Conservation (phyloP, 2,797 vertebrate genomes). For the Enteromius viviparus region DNA sequence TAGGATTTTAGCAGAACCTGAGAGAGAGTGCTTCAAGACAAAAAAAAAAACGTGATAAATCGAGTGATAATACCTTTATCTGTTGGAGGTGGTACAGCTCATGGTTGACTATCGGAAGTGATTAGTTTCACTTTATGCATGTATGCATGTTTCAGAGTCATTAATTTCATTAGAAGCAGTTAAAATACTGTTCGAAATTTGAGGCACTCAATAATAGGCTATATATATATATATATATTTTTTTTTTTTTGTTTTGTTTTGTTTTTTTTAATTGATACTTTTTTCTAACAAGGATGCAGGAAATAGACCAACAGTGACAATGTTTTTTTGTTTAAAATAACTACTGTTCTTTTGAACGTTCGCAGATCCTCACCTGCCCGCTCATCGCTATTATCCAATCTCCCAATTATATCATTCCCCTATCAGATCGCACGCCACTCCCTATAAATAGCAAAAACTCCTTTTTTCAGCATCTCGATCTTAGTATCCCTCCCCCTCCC, state of each 20-base stretch:
- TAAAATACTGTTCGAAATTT: neutral
- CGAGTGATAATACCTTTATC: too few relatives aligned
- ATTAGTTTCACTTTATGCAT: too few relatives aligned
- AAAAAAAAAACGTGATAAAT: conserved; percentile 6
- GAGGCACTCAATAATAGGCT: neutral
- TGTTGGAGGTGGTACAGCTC: too few relatives aligned
- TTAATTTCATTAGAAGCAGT: neutral
- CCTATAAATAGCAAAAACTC: too few relatives aligned
- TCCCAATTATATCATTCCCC: too few relatives aligned
- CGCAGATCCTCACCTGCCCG: too few relatives aligned
- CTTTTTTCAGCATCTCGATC: too few relatives aligned
- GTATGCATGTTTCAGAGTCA: neutral
- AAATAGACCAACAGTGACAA: neutral
- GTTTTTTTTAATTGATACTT: neutral
- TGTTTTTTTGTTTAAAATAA: neutral
- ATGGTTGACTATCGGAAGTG: too few relatives aligned
- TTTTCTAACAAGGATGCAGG: neutral
- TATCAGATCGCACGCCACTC: too few relatives aligned
- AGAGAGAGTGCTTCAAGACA: conserved; percentile 78
- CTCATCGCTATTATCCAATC: too few relatives aligned
- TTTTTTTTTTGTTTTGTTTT: neutral
- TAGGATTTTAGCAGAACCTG: conserved; percentile 80
- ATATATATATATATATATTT: too few relatives aligned
- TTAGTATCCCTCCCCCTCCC: too few relatives aligned
- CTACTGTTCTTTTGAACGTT: neutral